A percentile compares a stretch with the other conserved stretches of the same genome.
Evolutionary conservation across 2,797 vertebrate genomes (phyloP).

Genomic region (Chromobotia macracanthus): DNA sequence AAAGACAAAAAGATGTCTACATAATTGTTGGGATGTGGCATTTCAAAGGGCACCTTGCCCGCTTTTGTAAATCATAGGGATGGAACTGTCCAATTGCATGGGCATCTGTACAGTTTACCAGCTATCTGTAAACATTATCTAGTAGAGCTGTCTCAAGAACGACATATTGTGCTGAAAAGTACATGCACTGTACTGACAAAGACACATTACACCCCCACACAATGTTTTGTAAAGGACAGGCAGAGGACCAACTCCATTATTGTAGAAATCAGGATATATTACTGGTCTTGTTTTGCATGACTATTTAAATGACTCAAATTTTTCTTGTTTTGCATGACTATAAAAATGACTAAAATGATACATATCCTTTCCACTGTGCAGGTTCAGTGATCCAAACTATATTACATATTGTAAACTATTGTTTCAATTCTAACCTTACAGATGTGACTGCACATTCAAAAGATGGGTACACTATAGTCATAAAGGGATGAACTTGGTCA

Average conservation of each 20-base stretch:
- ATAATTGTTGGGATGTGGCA: conserved; percentile 54
- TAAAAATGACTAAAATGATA: too few relatives aligned
- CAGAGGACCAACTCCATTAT: background rate
- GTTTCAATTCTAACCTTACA: too few relatives aligned
- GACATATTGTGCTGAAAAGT: background rate
- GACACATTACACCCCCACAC: background rate
- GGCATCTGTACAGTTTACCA: conserved; percentile 3
- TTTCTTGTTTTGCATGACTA: too few relatives aligned
- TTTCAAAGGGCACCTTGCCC: conserved; percentile 55
- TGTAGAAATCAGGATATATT: background rate
- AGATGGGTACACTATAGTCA: too few relatives aligned
- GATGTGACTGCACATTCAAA: too few relatives aligned
- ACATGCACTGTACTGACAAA: background rate
- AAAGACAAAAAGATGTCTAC: conserved; percentile 49
- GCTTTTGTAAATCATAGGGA: conserved; percentile 55
- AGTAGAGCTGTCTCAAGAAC: background rate
- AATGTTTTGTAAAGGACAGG: background rate
- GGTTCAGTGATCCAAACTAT: too few relatives aligned
- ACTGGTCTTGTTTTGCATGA: too few relatives aligned
- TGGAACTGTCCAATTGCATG: conserved; percentile 43
- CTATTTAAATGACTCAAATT: too few relatives aligned
- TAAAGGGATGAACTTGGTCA: too few relatives aligned
- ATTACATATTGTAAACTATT: too few relatives aligned
- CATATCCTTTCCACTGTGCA: too few relatives aligned
- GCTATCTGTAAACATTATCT: conserved; percentile 46